Evolutionary conservation across 1,140 invertebrate species (phyloP), one percentile per base, ranked within the genome.

Genomic region (Drosophila neocordata): DNA sequence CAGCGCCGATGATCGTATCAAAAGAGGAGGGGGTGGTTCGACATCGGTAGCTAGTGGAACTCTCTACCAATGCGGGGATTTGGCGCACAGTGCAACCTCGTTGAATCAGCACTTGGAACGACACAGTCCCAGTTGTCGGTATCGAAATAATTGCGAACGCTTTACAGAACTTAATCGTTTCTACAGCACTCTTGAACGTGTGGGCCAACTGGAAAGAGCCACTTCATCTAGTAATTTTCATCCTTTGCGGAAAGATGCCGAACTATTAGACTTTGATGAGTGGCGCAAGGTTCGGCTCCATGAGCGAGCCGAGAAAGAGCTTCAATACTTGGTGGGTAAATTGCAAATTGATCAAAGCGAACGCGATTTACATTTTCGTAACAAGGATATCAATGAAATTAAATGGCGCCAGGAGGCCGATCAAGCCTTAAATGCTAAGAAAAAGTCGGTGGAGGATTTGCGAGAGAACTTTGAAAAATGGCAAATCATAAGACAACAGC

Each of bases 161-260:
- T 98, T 98, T 92, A 94, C 95, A 65, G 96, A 97, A 67, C 92
- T 99, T 5, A 95, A 96, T 88, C 95, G 96, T 51, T 96, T 98
- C 90, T 98, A 98, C 90, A 93, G 95, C 27, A 97, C 95, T 72
- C 93, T 98, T 37, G 97, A 98, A 92, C 94, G 96, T 85, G 95
- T 98, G 52, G 95, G 95, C 0, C 94, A 97, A 70, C 92, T 99
- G 34, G 96, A 97, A 92, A 94, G 94, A 74, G 95, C 95, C 8
- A 95, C 96, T 2, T 96, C 95, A 0, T 94, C 92, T 2, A 93
- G 92, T 65, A 96, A 96, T 78, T 92, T 96, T 35, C 93, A 95
- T 57, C 95, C 95, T 2, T 93, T 95, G 78, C 92, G 94, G 79
- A 95, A 93, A 90, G 94, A 95, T 78, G 95, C 96, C 88, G 95